Evolutionary conservation across 2,113 vertebrate genomes (phyloP).

Genomic region (Patagioenas fasciata): DNA sequence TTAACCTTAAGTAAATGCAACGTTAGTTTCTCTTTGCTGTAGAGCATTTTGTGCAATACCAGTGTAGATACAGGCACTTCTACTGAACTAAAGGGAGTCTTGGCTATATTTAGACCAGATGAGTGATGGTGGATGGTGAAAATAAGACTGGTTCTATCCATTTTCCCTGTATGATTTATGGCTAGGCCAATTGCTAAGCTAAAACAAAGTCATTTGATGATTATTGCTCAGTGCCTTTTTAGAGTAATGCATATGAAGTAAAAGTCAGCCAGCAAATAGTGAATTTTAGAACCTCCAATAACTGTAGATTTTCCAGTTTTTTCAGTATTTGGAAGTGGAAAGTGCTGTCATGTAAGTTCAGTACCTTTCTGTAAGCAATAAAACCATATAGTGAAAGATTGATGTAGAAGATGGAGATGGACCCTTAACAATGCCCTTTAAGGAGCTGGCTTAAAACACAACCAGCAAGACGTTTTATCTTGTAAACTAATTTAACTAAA

Average conservation of each 20-base stretch:
- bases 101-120: not conserved
- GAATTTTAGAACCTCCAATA: not conserved
- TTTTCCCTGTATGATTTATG: not conserved
- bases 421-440: not conserved
- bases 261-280: slow-evolving; percentile 13
- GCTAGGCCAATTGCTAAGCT: not conserved
- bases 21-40: not conserved
- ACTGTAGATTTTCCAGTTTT: not conserved
- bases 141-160: not conserved
- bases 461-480: not conserved
- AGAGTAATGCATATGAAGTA: not conserved
- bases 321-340: slow-evolving; percentile 5
- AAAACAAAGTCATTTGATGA: not conserved
- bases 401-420: not conserved
- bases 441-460: not conserved
- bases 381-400: not conserved
- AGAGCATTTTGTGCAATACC: not conserved
- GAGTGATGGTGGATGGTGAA: not conserved
- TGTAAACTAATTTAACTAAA: slow-evolving; percentile 1
- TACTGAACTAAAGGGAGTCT: not conserved
- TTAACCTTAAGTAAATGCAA: slow-evolving; percentile 26
- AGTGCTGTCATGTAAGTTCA: not conserved
- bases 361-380: not conserved
- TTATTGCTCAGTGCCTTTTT: slow-evolving; percentile 5
- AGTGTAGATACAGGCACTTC: not conserved